Base-by-base conservation (phyloP, 2,888 invertebrate genomes). In the Parascotia fuliginaria region DNA sequence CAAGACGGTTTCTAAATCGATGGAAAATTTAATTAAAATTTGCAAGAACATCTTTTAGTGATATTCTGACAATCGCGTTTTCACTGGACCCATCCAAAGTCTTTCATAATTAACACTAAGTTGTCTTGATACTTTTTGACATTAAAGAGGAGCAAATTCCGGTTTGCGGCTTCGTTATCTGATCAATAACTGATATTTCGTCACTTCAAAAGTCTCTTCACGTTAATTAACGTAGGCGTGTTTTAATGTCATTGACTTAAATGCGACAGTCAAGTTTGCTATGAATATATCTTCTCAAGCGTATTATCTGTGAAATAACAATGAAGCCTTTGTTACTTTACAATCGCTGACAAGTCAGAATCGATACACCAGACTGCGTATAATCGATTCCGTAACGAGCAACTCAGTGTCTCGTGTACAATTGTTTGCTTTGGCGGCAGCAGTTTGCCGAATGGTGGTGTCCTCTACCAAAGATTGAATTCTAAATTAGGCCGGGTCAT, bases 381-480 rank as follows among this genome's bases (percentile, higher is more conserved):
- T 57, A 50, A 69, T 69, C 66, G 59, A 59, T 61, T 43, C 45
- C 33, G 43, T 46, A 55, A 42, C 57, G 45, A 54, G 41, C 39
- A 51, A 39, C 29, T 47, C 46, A 44, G 52, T 48, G 32, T 69
- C 51, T 68, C 55, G 32, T 36, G 48, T 58, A 53, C 55, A 48
- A 55, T 65, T 67, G 60, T 60, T 58, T 60, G 57, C 42, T 45
- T 32, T 48, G 41, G 39, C 54, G 55, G 42, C 60, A 60, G 62
- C 67, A 76, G 67, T 69, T 66, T 66, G 66, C 51, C 14, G 42
- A 46, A 41, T 54, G 34, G 49, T 53, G 63, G 44, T 57, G 49
- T 52, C 57, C 59, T 37, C 50, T 53, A 56, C 50, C 47, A 50
- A 68, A 75, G 74, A 78, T 75, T 75, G 67, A 65, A 77, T 73